Evolutionary conservation across 2,888 invertebrate genomes (phyloP).

Genomic region (Leptinotarsa rubiginosa): DNA sequence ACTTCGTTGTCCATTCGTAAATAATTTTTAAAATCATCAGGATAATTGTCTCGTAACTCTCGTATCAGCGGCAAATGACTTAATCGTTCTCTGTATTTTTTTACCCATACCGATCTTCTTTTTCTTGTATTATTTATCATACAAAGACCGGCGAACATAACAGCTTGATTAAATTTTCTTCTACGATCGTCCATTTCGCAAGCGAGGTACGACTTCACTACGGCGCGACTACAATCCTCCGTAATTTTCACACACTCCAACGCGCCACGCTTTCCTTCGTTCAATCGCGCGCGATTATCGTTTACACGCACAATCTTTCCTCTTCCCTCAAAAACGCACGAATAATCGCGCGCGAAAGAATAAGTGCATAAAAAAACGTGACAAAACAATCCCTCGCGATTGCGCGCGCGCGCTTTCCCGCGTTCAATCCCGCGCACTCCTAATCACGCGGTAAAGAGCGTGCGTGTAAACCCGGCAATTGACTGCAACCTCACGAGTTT

Average conservation of each 20-base stretch:
- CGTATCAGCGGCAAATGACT: constrained; percentile 11
- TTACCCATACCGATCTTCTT: too few relatives aligned
- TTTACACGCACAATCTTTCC: neutral
- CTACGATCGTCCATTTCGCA: too few relatives aligned
- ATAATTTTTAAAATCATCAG: constrained; percentile 23
- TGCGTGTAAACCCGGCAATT: neutral
- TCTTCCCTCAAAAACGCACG: neutral
- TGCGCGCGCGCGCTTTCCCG: neutral
- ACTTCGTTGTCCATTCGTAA: neutral
- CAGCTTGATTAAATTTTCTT: too few relatives aligned
- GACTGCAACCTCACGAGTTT: too few relatives aligned
- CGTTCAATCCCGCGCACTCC: neutral
- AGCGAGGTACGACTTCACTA: too few relatives aligned
- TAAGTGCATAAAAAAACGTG: neutral
- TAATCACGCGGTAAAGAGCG: neutral
- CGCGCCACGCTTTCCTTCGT: neutral
- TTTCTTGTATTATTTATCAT: too few relatives aligned
- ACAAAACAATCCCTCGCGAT: neutral
- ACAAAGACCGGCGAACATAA: too few relatives aligned
- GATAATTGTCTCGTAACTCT: constrained; percentile 18
- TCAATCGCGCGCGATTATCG: neutral
- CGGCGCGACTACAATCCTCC: neutral
- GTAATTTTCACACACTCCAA: neutral
- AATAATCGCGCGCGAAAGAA: neutral
- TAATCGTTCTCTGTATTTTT: neutral